Base-by-base conservation (phyloP, 1,140 invertebrate genomes). In the Asbolus verrucosus region DNA sequence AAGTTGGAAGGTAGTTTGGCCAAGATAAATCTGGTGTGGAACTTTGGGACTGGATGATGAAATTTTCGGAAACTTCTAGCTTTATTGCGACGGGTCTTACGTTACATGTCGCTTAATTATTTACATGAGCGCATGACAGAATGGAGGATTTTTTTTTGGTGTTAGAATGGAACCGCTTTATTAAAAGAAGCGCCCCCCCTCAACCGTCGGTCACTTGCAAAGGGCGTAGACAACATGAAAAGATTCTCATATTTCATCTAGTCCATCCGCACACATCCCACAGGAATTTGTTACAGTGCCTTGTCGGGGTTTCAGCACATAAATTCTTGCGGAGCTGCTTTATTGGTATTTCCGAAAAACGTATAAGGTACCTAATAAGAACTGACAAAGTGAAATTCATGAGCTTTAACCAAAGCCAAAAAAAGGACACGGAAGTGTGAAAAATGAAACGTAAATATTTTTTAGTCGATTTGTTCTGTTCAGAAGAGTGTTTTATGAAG, bases 171-270 rank as follows among this genome's bases (percentile, higher is more conserved):
- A 21, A 2, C 11, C 11, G 46, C n/a, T 54, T 21, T 54, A 54
- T 54, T 54, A 54, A 54, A 54, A 54, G 46, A 27, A 54, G 6
- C 46, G 19, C 21, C 46, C 33, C 5, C 33, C 33, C 33, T 36
- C 33, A 3, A 8, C 24, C 24, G 33, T 4, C 33, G 46, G 46
- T 54, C 46, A 24, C 24, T 54, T 14, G 21, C 46, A 54, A 54
- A 54, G 46, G 39, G 21, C 61, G 61, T 18, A 33, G 11, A 31
- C 60, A 62, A 62, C 27, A 63, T 63, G 60, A 63, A 63, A 63
- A 63, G 61, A 63, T 63, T 62, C 61, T 63, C 61, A 63, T 63
- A 63, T 63, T 63, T 63, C 61, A 63, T 63, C 61, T 38, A 38
- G 33, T 39, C 39, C 61, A 19, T 63, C 61, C 39, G 59, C 30